Base-by-base conservation (phyloP, 2,888 invertebrate species). In the Parascotia fuliginaria region DNA sequence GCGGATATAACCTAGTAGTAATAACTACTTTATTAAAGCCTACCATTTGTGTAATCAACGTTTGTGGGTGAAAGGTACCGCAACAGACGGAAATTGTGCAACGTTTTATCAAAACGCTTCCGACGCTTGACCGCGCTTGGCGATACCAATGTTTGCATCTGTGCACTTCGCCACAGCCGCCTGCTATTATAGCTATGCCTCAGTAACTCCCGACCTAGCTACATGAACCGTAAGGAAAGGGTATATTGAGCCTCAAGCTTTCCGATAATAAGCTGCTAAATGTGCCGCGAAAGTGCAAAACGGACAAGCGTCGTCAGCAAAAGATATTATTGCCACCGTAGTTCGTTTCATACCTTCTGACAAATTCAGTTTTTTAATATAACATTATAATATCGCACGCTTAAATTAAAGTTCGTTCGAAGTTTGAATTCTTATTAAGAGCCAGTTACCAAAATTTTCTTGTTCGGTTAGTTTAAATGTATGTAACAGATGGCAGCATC, bases 21-120 rank as follows among this genome's bases (percentile, higher is more conserved):
- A 46, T 60, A 64, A 61, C 53, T 60, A 61, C 65, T 71, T 72
- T 68, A 73, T 74, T 75, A 77, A 68, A 57, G 50, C 55, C 56
- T 60, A 62, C 7, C 54, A 59, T 60, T 65, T 68, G 67, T 50
- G 68, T 72, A 74, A 79, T 77, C 71, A 73, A 69, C 64, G 58
- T 56, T 55, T 31, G 48, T 56, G 57, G 55, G 63, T 42, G 58
- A 63, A n/a, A n/a, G n/a, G n/a, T 57, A 58, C 62, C 67, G 57
- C 70, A 74, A 68, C 71, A 73, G 55, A 65, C 76, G 85, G 84
- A 87, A 85, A 85, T 84, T 83, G 79, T 80, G 80, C 74, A 77
- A 68, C 79, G 82, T 83, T 87, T 81, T 85, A 87, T 87, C 84
- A 83, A 83, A 87, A 82, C 75, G 74, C 65, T 79, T 79, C 79